Percentiles rank a stretch among this genome's conserved stretches.
These are phyloP conservation scores for Rhodinocichla rosea DNA, from an alignment of 2,113 vertebrate species.

Conservation along the genomic window DNA sequence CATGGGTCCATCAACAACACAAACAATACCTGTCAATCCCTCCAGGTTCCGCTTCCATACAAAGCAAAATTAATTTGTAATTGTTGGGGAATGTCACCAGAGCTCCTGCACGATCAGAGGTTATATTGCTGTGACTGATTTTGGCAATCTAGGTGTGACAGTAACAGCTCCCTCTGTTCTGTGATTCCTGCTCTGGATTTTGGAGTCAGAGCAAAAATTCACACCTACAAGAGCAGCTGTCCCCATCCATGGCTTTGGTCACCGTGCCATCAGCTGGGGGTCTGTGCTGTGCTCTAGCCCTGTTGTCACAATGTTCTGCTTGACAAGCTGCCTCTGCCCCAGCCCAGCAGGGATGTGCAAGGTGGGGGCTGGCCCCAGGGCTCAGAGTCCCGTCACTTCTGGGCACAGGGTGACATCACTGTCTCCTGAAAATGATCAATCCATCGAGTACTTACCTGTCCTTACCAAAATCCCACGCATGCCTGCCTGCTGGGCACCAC, in stretches of 20 bases:
- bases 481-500: constrained; percentile 86
- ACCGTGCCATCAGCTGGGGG: neutral
- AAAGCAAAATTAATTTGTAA: neutral
- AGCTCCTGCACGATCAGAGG: neutral
- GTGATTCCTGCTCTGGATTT: neutral
- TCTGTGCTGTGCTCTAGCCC: neutral
- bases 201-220: neutral
- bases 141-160: neutral
- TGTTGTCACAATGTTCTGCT: neutral
- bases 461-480: constrained; percentile 93
- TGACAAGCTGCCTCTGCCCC: neutral
- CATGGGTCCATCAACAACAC: neutral
- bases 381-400: neutral
- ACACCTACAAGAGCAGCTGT: neutral
- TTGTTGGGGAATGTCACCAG: neutral
- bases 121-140: neutral
- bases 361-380: neutral
- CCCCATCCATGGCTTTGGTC: neutral
- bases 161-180: neutral
- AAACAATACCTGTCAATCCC: neutral
- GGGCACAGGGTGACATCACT: neutral
- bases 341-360: neutral
- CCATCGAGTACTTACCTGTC: constrained; percentile 76
- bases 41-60: neutral
- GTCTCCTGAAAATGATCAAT: fast-evolving